Percentiles rank a stretch among this genome's conserved stretches.
Conservation (phyloP, 2,113 vertebrate genomes). For the Istiophorus platypterus region DNA sequence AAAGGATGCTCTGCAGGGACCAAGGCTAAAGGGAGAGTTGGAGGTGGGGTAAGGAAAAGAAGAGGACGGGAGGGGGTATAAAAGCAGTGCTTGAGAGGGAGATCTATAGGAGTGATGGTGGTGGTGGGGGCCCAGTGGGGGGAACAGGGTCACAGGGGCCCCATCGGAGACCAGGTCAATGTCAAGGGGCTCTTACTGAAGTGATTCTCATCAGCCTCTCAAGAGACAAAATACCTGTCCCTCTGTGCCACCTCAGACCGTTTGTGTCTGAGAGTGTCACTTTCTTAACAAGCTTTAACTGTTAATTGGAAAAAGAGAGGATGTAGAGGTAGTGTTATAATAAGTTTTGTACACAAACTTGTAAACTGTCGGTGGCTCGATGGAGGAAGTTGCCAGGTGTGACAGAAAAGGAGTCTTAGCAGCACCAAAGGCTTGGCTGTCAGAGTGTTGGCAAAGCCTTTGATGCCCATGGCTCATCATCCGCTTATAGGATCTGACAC, state of each 20-base stretch:
- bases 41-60: slow-evolving; percentile 61
- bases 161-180: slow-evolving; percentile 73
- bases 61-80: slow-evolving; percentile 59
- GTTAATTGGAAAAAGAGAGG: slow-evolving; percentile 48
- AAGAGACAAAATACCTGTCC: slow-evolving; percentile 69
- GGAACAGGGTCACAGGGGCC: slow-evolving; percentile 55
- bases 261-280: slow-evolving; percentile 21
- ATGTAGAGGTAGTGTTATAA: slow-evolving; percentile 23
- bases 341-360: slow-evolving; percentile 39
- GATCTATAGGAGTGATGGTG: slow-evolving; percentile 48
- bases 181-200: slow-evolving; percentile 79
- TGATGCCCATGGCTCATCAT: slow-evolving; percentile 65
- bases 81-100: slow-evolving; percentile 75
- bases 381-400: slow-evolving; percentile 49
- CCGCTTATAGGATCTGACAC: slow-evolving; percentile 62
- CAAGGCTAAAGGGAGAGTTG: slow-evolving; percentile 79
- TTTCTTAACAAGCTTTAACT: slow-evolving; percentile 56
- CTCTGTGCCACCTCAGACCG: slow-evolving; percentile 30
- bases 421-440: slow-evolving; percentile 69
- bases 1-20: slow-evolving; percentile 86
- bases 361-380: slow-evolving; percentile 30
- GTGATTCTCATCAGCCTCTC: slow-evolving; percentile 62
- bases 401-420: slow-evolving; percentile 49
- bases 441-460: slow-evolving; percentile 55
- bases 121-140: slow-evolving; percentile 32